Evolutionary conservation across 2,113 vertebrate species (phyloP).

Genomic region (Loxodonta africana): DNA sequence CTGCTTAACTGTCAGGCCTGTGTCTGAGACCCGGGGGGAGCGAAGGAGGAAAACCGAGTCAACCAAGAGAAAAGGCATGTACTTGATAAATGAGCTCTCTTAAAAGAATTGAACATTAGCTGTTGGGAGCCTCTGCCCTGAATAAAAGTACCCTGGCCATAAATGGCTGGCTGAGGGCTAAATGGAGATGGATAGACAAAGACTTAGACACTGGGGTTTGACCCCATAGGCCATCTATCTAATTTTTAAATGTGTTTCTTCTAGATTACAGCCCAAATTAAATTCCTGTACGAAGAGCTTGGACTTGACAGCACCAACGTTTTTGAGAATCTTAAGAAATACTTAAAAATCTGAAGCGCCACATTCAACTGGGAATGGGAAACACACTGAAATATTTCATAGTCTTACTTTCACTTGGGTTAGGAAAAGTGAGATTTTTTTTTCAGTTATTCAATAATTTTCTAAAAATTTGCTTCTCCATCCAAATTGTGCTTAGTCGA

Average conservation of each 20-base stretch:
- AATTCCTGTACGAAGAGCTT: constrained; percentile 94
- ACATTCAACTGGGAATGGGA: background rate
- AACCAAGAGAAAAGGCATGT: background rate
- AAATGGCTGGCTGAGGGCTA: background rate
- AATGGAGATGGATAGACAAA: background rate
- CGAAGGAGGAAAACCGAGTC: background rate
- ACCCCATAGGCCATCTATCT: constrained; percentile 33
- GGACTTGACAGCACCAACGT: constrained; percentile 85
- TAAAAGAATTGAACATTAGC: background rate
- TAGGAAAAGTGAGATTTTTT: constrained; percentile 62
- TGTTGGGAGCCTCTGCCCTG: background rate
- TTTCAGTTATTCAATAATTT: constrained; percentile 49
- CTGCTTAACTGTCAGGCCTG: background rate
- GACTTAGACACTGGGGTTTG: background rate
- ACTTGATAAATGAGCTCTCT: background rate
- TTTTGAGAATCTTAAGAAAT: constrained; percentile 78
- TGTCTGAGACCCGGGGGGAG: too few relatives aligned
- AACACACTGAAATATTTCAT: constrained; percentile 41
- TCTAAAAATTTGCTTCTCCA: constrained; percentile 35
- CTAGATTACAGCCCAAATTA: constrained; percentile 93
- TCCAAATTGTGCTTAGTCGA: constrained; percentile 20
- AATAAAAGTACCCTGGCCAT: background rate
- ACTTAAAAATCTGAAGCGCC: constrained; percentile 76
- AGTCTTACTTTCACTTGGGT: constrained; percentile 37
- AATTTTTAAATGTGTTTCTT: constrained; percentile 69